phyloP scores from a whole-genome alignment of 2,113 vertebrate species.

The Zosterops borbonicus region DNA sequence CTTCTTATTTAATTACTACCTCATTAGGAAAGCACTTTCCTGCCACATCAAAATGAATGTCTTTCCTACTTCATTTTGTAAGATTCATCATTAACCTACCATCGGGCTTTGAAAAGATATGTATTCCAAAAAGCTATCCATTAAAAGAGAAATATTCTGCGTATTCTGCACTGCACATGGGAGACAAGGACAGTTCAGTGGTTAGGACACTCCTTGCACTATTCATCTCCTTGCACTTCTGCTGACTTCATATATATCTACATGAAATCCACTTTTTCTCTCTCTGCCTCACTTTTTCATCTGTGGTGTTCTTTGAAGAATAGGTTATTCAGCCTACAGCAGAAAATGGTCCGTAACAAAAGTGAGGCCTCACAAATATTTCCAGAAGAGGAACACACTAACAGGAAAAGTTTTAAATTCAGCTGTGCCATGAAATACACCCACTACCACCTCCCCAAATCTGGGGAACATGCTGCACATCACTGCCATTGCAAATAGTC shows the following conservation, averaged over 20 bases:
- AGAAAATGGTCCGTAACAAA: neutral
- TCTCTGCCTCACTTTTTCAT: neutral
- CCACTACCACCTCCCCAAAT: neutral
- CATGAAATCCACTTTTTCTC: neutral
- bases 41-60: neutral
- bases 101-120: neutral
- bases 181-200: neutral
- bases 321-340: neutral
- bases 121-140: neutral
- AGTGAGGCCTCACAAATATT: neutral
- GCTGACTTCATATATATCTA: neutral
- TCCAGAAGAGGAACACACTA: neutral
- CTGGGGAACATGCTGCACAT: neutral
- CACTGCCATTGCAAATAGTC: neutral
- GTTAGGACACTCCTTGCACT: neutral
- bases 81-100: neutral
- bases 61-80: neutral
- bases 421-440: neutral
- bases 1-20: constrained; percentile 2
- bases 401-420: neutral
- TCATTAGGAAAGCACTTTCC: neutral
- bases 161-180: neutral
- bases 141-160: neutral
- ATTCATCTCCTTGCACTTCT: neutral
- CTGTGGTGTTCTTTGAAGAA: neutral